These are phyloP conservation scores for Drosophila kepulauana DNA, from an alignment of 1,140 invertebrate genomes.

Conservation along the genomic window DNA sequence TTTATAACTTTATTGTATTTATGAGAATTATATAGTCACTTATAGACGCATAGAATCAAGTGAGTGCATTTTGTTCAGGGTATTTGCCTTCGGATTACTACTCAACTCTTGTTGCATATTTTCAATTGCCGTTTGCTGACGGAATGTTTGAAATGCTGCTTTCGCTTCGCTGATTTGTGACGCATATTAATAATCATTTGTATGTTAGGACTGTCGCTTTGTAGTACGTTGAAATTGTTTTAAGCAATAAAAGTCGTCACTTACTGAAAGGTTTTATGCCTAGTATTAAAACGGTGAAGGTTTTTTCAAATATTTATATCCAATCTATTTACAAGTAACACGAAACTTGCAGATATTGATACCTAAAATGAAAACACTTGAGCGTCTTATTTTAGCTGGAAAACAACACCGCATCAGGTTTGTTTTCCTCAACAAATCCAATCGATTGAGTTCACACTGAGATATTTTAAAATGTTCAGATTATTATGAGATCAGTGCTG, in stretches of 20 bases:
- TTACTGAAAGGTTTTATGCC: slow-evolving; percentile 1
- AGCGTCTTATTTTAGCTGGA: too few species aligned
- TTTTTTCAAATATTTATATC: background rate
- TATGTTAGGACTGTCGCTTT: background rate
- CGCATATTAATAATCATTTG: slow-evolving; percentile 45
- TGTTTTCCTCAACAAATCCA: background rate
- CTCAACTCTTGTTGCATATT: slow-evolving; percentile 2
- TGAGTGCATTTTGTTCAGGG: background rate
- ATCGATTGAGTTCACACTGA: background rate
- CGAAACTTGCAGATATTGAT: too few species aligned
- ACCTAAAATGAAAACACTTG: too few species aligned
- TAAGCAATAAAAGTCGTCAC: background rate
- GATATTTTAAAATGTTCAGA: background rate
- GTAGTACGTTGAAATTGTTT: slow-evolving; percentile 8
- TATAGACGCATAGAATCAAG: too few species aligned
- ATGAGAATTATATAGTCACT: too few species aligned
- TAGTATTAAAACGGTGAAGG: background rate
- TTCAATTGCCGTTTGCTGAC: slow-evolving; percentile 47
- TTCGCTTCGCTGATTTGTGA: slow-evolving; percentile 40
- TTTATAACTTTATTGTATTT: too few species aligned
- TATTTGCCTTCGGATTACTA: background rate
- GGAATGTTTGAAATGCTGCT: slow-evolving; percentile 41
- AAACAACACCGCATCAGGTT: too few species aligned
- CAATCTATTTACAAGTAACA: too few species aligned
- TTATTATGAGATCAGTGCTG: background rate